Percentiles rank a stretch among this genome's conserved stretches.
These are phyloP conservation scores for Nematostella vectensis DNA, from an alignment of 92 coral and sea anemone species.

Conservation along the genomic window DNA sequence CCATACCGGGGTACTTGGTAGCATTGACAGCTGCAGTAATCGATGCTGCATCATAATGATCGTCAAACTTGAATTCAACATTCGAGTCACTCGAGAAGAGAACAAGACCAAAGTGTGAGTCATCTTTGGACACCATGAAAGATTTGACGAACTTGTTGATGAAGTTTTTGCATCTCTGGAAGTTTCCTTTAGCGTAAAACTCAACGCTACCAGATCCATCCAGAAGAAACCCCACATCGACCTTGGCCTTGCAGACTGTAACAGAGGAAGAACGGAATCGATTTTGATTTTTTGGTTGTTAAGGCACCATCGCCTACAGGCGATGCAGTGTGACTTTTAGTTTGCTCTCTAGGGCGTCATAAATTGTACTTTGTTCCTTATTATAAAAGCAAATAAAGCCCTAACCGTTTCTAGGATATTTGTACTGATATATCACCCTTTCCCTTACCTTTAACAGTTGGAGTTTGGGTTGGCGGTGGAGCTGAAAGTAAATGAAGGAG, in stretches of 20 bases:
- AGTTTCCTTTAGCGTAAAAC: conserved; percentile 38
- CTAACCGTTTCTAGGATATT: too few relatives aligned
- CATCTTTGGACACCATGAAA: conserved; percentile 29
- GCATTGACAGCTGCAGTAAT: background rate
- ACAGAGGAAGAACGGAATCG: too few relatives aligned
- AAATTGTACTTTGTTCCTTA: too few relatives aligned
- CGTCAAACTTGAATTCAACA: conserved; percentile 2
- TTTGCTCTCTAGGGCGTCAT: too few relatives aligned
- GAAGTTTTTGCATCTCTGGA: conserved; percentile 39
- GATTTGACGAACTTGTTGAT: conserved; percentile 23
- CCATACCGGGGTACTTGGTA: conserved; percentile 27
- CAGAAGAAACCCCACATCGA: conserved; percentile 59
- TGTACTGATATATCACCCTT: too few relatives aligned
- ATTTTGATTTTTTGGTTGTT: too few relatives aligned
- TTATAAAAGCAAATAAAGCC: too few relatives aligned
- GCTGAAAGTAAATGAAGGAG: too few relatives aligned
- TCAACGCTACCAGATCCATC: conserved; percentile 87
- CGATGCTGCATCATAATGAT: background rate
- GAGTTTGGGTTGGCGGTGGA: too few relatives aligned
- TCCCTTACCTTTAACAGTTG: too few relatives aligned
- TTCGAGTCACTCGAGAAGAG: background rate
- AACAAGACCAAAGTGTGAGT: conserved; percentile 38
- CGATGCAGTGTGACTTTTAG: too few relatives aligned
- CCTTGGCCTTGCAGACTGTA: conserved; percentile 58
- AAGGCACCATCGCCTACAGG: too few relatives aligned